Evolutionary conservation across 2,113 vertebrate species (phyloP).

Genomic region (Leptocoma aspasia): DNA sequence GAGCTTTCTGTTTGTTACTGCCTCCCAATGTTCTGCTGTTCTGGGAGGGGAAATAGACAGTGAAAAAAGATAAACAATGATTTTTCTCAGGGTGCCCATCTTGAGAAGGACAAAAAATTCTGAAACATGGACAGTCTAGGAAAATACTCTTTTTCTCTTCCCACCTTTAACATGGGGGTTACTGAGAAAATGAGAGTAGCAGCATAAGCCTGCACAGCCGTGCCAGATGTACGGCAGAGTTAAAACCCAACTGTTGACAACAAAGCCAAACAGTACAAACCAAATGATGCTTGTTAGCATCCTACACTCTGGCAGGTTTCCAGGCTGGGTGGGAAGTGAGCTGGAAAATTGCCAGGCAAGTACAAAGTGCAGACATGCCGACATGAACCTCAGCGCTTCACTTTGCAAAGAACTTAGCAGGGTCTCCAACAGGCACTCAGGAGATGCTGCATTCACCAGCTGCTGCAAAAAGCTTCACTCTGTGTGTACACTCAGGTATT

Average conservation of each 20-base stretch:
- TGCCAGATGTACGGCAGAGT: background rate
- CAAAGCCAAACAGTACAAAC: background rate
- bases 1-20: background rate
- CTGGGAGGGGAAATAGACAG: background rate
- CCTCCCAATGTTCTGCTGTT: fast-evolving
- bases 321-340: background rate
- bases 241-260: background rate
- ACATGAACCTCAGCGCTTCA: background rate
- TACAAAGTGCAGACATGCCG: background rate
- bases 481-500: background rate
- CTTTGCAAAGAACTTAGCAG: background rate
- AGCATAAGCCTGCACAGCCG: background rate
- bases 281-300: background rate
- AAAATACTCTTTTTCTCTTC: background rate
- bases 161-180: background rate
- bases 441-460: background rate
- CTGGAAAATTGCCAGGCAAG: background rate
- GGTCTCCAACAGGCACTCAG: fast-evolving
- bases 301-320: background rate
- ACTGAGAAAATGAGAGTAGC: background rate
- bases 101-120: background rate
- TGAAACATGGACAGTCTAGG: background rate
- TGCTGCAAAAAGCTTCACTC: background rate
- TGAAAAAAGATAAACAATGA: background rate
- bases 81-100: background rate